These are phyloP conservation scores for Pempheris klunzingeri DNA, from an alignment of 2,797 vertebrate genomes.

Conservation along the genomic window DNA sequence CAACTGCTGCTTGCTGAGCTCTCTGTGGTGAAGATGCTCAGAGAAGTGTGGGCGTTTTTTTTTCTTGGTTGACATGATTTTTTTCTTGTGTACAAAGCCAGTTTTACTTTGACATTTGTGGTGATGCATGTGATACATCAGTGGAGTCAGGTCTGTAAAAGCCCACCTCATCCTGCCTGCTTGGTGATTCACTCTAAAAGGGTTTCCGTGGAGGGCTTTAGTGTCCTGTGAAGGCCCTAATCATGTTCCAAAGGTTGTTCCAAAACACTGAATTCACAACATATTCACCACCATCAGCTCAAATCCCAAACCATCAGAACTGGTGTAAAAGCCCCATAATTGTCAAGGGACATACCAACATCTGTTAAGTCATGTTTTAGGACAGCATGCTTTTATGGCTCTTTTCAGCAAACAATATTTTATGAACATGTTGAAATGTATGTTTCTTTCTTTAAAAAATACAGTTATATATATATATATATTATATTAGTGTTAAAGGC, in stretches of 20 bases:
- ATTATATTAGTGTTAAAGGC: too few relatives aligned
- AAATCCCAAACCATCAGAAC: too few relatives aligned
- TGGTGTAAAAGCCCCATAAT: too few relatives aligned
- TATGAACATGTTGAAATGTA: too few relatives aligned
- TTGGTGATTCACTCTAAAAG: not conserved
- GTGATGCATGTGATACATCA: not conserved
- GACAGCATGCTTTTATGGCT: too few relatives aligned
- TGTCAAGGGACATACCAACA: too few relatives aligned
- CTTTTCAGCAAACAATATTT: too few relatives aligned
- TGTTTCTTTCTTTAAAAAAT: too few relatives aligned
- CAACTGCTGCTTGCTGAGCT: constrained; percentile 17
- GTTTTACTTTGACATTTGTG: constrained; percentile 2
- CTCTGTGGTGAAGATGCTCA: constrained; percentile 4
- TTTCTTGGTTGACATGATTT: not conserved
- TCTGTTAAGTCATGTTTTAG: too few relatives aligned
- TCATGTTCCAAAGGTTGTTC: not conserved
- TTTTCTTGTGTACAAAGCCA: not conserved
- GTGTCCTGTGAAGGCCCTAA: not conserved
- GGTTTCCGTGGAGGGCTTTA: not conserved
- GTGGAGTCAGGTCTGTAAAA: not conserved
- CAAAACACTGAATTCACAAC: too few relatives aligned
- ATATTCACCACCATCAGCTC: too few relatives aligned
- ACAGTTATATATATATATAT: too few relatives aligned
- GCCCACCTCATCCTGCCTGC: not conserved
- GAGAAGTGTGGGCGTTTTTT: not conserved